Percentiles rank a stretch among this genome's conserved stretches.
Conservation (phyloP, 2,113 vertebrate species). For the Bufo bufo region DNA sequence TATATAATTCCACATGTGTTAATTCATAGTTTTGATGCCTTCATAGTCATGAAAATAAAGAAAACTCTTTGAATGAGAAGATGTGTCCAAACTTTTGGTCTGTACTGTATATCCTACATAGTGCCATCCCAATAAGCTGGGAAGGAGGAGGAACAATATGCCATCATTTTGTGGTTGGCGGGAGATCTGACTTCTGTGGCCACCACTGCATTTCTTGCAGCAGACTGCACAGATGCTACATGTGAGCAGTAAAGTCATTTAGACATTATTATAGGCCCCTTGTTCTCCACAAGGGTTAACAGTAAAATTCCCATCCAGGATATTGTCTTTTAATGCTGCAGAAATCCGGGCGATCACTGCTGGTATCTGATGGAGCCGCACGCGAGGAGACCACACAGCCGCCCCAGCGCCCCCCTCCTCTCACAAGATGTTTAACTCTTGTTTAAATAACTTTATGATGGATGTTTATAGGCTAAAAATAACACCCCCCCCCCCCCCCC, state of each 20-base stretch:
- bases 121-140: too few species aligned
- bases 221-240: too few species aligned
- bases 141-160: too few species aligned
- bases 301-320: not conserved
- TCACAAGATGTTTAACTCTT: not conserved
- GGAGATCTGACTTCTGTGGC: too few species aligned
- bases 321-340: conserved; percentile 14
- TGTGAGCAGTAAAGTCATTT: not conserved
- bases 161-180: too few species aligned
- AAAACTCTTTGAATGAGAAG: too few species aligned
- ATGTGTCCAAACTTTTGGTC: too few species aligned
- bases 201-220: too few species aligned
- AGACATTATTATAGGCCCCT: not conserved
- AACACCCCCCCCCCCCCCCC: not conserved
- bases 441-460: conserved; percentile 31
- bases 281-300: not conserved
- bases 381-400: conserved; percentile 13
- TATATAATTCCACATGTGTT: too few species aligned
- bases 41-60: too few species aligned
- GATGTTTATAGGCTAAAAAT: conserved; percentile 2
- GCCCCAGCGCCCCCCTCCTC: not conserved
- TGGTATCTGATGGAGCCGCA: conserved; percentile 19
- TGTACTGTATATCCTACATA: too few species aligned
- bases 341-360: not conserved
- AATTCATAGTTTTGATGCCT: too few species aligned